phyloP scores from a whole-genome alignment of 2,888 invertebrate genomes.

The Sepiola atlantica region DNA sequence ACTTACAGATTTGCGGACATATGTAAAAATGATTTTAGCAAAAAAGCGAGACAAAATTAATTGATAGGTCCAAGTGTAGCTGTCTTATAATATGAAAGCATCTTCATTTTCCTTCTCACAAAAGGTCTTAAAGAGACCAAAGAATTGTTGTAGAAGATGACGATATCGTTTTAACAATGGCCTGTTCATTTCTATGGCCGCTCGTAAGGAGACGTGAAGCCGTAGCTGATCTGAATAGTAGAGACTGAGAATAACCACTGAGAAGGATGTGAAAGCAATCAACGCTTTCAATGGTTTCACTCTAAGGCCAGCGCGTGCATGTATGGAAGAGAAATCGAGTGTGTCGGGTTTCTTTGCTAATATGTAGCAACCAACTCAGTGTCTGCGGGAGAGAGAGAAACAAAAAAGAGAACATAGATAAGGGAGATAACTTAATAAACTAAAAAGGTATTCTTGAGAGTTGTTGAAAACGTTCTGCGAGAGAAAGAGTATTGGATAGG shows the following conservation, averaged over 20 bases:
- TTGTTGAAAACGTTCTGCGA: neutral
- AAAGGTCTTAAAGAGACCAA: neutral
- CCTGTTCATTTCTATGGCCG: constrained; percentile 19
- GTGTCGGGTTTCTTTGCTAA: neutral
- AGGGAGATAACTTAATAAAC: neutral
- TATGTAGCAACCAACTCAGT: neutral
- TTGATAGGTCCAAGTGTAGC: neutral
- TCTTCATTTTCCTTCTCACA: neutral
- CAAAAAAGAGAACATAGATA: neutral
- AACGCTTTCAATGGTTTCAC: neutral
- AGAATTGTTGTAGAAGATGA: neutral
- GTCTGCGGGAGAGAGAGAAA: neutral
- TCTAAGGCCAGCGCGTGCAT: neutral
- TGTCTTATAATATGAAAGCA: neutral
- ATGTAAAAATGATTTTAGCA: neutral
- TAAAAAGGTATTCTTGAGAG: neutral
- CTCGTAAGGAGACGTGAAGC: neutral
- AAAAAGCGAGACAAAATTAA: neutral
- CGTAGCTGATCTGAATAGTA: neutral
- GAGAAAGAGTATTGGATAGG: neutral
- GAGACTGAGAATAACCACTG: neutral
- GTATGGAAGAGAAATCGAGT: neutral
- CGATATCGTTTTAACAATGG: neutral
- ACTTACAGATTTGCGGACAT: no score
- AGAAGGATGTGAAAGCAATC: neutral